These are phyloP conservation scores for Sylvilagus floridanus DNA, from an alignment of 2,797 vertebrate genomes.

Conservation along the genomic window DNA sequence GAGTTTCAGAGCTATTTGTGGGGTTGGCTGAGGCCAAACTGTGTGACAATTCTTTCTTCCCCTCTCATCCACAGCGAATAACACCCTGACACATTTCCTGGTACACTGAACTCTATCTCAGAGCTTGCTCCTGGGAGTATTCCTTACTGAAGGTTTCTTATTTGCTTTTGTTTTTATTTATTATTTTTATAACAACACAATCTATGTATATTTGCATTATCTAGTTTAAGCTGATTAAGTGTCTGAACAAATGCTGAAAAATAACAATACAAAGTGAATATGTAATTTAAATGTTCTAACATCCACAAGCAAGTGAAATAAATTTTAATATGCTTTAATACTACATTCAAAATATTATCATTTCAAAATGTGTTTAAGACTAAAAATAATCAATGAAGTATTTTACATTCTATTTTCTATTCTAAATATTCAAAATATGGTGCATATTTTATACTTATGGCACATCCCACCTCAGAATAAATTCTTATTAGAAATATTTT, in stretches of 20 bases:
- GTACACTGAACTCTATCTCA: not conserved
- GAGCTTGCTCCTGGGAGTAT: not conserved
- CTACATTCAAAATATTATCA: conserved; percentile 13
- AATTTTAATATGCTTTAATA: not conserved
- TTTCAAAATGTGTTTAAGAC: conserved; percentile 26
- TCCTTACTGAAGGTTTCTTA: not conserved
- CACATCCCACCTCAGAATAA: not conserved
- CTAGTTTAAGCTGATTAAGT: not conserved
- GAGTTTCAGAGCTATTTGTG: not conserved
- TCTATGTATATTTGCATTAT: not conserved
- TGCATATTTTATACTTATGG: not conserved
- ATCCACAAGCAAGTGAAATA: not conserved
- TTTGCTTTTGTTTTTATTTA: not conserved
- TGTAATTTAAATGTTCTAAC: not conserved
- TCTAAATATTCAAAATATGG: not conserved
- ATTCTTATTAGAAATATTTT: conserved; percentile 45
- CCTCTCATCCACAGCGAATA: not conserved
- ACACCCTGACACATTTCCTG: not conserved
- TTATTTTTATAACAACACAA: not conserved
- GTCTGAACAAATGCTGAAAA: not conserved
- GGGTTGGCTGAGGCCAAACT: not conserved
- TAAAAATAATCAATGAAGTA: not conserved
- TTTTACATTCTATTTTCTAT: not conserved
- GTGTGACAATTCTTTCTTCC: too few species aligned
- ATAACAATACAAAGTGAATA: not conserved